Evolutionary conservation across 2,888 invertebrate species (phyloP), one percentile per base, ranked within the genome.

Genomic region (Parascotia fuliginaria): DNA sequence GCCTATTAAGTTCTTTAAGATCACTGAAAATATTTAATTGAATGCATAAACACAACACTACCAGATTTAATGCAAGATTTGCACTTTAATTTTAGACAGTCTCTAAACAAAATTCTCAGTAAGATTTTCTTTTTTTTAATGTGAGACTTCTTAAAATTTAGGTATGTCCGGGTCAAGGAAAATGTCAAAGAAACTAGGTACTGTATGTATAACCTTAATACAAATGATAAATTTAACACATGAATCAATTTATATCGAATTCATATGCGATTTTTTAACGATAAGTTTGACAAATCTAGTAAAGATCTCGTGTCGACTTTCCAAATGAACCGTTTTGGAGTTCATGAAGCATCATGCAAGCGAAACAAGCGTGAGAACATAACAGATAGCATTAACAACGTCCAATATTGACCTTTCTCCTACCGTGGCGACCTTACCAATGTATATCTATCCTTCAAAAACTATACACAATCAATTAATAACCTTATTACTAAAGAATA

Each of bases 311-410:
- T 77, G 70, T 74, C 69, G 81, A 84, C 83, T 81, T 82, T 76
- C 79, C 74, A 78, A 79, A 82, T 79, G 73, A 73, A 70, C 73
- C 72, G 73, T 65, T n/a, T n/a, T 67, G 62, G 65, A 69, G 73
- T 83, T 83, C 79, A 80, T 77, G 39, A 37, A 40, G 29, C 39
- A 40, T 41, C 39, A 43, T 33, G 77, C 73, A 78, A 81, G 79
- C 79, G 72, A 81, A 75, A 85, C 81, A 74, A 83, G 79, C 88
- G 89, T 88, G 87, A 88, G 88, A 89, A 89, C 81, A 81, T 64
- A 72, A 53, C 60, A 78, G 82, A 83, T 83, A 82, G 78, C 80
- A 77, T 80, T 80, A 81, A 80, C 70, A 81, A 79, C 81, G 75
- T 79, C 81, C 77, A 81, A 80, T 76, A 73, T 77, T 83, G 80